Conservation (phyloP, 2,888 invertebrate genomes). For the Diaprepes abbreviatus region DNA sequence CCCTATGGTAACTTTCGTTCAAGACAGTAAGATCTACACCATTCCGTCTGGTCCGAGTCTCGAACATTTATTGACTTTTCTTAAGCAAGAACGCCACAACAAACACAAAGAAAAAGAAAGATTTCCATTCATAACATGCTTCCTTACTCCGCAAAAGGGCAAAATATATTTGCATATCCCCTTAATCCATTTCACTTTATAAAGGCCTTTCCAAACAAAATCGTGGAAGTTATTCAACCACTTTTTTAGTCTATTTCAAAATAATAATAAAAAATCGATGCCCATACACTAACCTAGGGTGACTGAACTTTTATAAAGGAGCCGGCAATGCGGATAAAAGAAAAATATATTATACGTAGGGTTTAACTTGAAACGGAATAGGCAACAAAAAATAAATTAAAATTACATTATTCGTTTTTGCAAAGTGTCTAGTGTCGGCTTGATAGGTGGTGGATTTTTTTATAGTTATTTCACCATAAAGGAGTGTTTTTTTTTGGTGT, state of each 20-base stretch:
- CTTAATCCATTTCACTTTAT: neutral
- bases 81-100: too few relatives aligned
- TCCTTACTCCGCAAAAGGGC: neutral
- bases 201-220: conserved; percentile 17
- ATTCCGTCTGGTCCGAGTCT: too few relatives aligned
- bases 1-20: too few relatives aligned
- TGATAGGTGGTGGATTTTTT: too few relatives aligned
- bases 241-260: conserved; percentile 9
- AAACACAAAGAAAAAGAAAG: too few relatives aligned
- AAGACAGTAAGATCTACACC: too few relatives aligned
- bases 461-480: too few relatives aligned
- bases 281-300: conserved; percentile 46
- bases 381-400: conserved; percentile 5
- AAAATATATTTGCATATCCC: conserved; percentile 22
- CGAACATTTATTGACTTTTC: too few relatives aligned
- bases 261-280: conserved; percentile 38
- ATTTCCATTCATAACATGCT: neutral
- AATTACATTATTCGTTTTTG: neutral
- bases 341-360: conserved; percentile 9
- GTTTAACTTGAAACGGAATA: neutral
- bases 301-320: conserved; percentile 42
- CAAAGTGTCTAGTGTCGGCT: too few relatives aligned
- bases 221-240: conserved; percentile 26
- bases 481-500: neutral
- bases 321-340: conserved; percentile 28